Base-by-base conservation (phyloP, 2,797 vertebrate genomes). In the Sparus aurata region DNA sequence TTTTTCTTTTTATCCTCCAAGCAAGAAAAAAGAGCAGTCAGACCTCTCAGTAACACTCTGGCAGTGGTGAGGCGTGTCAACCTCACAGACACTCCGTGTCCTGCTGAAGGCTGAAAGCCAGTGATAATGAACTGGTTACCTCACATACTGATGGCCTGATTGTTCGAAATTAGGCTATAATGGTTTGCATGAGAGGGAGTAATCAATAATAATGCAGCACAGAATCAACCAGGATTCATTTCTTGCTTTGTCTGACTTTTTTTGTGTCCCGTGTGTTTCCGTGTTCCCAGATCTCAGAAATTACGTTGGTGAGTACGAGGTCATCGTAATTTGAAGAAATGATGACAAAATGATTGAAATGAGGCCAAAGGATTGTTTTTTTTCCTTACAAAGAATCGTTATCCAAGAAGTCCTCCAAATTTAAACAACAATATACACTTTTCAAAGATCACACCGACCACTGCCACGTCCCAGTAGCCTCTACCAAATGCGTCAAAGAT, bases 111-210 rank as follows among this genome's bases (percentile, higher is more conserved):
- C 52, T 49, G 43, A 73, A 20, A 34, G 52, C 50, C 38, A n/a
- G 4, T 34, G 52, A 65, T 47, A 64, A 73, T 27, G 38, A 59
- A 30, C 25, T 63, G 50, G 60, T 46, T 16, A 62, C 59, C 23
- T 55, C 50, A 5, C 41, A 2, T 12, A 17, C 41, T 46, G 38
- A 53, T 30, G 58, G n/a, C 47, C 30, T 13, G 52, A 8, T 52
- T 43, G 12, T 43, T 52, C 53, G 52, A 25, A 53, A 54, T 73
- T 2, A 46, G 41, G 20, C 5, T 66, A 9, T 41, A 61, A 4
- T 27, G 20, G 27, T 23, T 23, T 59, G 45, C 27, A 34, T 38
- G 8, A 38, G 13, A 50, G 18, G 9, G 5, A 49, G 8, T 34
- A 22, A 34, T 34, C 12, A 7, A 10, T 49, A 12, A 47, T 34